Base-by-base conservation (phyloP, 2,113 vertebrate species). In the Gasterosteus nipponicus region DNA sequence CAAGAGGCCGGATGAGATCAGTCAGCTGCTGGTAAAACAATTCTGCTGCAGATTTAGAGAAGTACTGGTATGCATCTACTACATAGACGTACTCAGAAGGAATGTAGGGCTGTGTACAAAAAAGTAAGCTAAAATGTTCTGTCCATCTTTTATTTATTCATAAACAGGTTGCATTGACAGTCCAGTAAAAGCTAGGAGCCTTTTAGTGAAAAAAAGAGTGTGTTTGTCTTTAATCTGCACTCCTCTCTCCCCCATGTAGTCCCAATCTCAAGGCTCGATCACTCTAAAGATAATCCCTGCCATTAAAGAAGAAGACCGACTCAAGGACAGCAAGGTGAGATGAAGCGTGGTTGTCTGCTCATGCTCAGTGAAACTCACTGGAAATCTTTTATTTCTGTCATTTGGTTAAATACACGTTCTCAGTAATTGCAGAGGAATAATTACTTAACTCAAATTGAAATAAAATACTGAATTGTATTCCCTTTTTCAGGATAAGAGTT, bases 201-300 rank as follows among this genome's bases (percentile, higher is more conserved):
- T 42, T 69, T 42, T 29, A 68, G 38, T 3, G 8, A 22, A 44
- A 11, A 11, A 19, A 22, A 10, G 56, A 15, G 19, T 9, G 44
- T 75, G 42, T 70, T 69, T 78, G 73, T 56, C 19, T 69, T 77
- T 83, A 54, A 63, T 39, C 29, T 53, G 16, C 62, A 56, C 15
- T 64, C 61, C 46, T 33, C 33, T 31, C 26, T 54, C 10, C 8
- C 16, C 22, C 33, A 1, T 90, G 35, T 82, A 99, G 97, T 98
- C 97, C 7, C 97, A 99, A 61, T 97, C 97, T 73, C 97, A 97
- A 89, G 97, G 97, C 67, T 97, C 97, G 54, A 98, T 99, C 89
- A 98, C 96, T 3, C 89, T 99, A 46, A 99, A 99, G 93, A 96
- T 99, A 78, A 97, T 99, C 90, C 97, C 97, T 19, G 97, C 97